Conservation (phyloP, 2,888 invertebrate genomes). For the Pterostichus madidus region DNA sequence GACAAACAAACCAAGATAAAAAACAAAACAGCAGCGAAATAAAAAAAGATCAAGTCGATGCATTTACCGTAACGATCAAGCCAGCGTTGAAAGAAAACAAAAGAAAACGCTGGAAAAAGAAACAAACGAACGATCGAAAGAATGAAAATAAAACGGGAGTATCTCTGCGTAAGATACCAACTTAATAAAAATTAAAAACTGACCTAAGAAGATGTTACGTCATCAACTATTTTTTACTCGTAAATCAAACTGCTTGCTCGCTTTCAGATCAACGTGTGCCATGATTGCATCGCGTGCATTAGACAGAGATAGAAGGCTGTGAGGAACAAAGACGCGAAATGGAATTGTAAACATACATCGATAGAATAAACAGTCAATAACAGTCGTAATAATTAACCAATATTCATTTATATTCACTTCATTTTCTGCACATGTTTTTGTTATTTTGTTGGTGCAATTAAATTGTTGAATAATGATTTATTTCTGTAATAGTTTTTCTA, state of each 20-base stretch:
- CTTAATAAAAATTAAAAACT: slow-evolving; percentile 65
- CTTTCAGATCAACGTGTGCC: slow-evolving; percentile 27
- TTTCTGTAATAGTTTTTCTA: too few species aligned
- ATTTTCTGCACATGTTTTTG: too few species aligned
- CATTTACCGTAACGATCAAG: slow-evolving; percentile 66
- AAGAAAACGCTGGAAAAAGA: slow-evolving; percentile 37
- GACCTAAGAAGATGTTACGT: slow-evolving; percentile 61
- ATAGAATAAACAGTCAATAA: slow-evolving; percentile 12
- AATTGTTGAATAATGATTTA: too few species aligned
- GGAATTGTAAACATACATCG: background rate
- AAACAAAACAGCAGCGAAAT: slow-evolving; percentile 15
- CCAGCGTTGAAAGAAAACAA: slow-evolving; percentile 55
- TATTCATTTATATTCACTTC: background rate
- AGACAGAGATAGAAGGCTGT: slow-evolving; percentile 5
- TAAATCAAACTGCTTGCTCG: slow-evolving; percentile 46
- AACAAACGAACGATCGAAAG: slow-evolving; percentile 58
- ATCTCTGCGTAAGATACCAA: slow-evolving; percentile 51
- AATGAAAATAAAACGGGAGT: slow-evolving; percentile 57
- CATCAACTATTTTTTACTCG: slow-evolving; percentile 50
- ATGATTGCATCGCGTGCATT: slow-evolving; percentile 23
- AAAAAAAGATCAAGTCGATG: slow-evolving; percentile 54
- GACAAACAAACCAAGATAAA: slow-evolving; percentile 37
- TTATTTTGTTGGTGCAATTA: too few species aligned
- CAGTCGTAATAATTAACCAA: slow-evolving; percentile 8
- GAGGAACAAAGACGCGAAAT: background rate